Conservation (phyloP, 1,140 invertebrate genomes). For the Eciton burchellii region DNA sequence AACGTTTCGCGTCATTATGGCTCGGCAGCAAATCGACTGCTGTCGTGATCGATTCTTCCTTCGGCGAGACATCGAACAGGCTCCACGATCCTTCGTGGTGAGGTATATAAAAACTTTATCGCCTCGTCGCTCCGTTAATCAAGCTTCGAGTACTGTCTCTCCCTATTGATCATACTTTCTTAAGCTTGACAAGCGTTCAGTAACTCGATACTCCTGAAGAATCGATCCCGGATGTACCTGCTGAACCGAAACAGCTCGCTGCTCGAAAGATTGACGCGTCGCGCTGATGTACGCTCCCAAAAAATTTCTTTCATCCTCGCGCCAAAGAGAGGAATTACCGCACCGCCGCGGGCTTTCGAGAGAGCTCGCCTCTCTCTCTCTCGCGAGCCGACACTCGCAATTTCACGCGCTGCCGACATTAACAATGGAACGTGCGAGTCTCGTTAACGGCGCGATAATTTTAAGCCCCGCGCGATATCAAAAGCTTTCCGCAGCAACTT, state of each 20-base stretch:
- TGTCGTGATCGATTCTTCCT: not conserved
- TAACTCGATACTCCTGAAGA: not conserved
- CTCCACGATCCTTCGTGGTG: no score
- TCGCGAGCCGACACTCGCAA: constrained; percentile 29
- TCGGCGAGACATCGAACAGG: not conserved
- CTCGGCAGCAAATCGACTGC: not conserved
- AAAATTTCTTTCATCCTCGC: not conserved
- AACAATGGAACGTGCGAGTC: constrained; percentile 25
- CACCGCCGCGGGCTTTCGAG: not conserved
- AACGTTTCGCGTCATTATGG: not conserved
- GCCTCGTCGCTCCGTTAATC: no score
- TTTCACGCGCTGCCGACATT: constrained; percentile 53
- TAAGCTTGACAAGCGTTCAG: not conserved
- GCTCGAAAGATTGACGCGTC: not conserved
- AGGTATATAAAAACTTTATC: no score
- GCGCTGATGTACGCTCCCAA: not conserved
- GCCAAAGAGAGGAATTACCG: not conserved
- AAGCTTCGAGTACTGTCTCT: no score
- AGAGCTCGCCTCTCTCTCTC: constrained; percentile 34
- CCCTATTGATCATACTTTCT: no score
- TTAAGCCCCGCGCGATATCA: constrained; percentile 37
- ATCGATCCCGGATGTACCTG: no score
- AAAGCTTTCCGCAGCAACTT: constrained; percentile 31
- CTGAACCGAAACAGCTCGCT: no score
- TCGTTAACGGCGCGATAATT: constrained; percentile 47